Evolutionary conservation across 92 coral and sea anemone species (phyloP).

Genomic region (Parazoanthus darwini): DNA sequence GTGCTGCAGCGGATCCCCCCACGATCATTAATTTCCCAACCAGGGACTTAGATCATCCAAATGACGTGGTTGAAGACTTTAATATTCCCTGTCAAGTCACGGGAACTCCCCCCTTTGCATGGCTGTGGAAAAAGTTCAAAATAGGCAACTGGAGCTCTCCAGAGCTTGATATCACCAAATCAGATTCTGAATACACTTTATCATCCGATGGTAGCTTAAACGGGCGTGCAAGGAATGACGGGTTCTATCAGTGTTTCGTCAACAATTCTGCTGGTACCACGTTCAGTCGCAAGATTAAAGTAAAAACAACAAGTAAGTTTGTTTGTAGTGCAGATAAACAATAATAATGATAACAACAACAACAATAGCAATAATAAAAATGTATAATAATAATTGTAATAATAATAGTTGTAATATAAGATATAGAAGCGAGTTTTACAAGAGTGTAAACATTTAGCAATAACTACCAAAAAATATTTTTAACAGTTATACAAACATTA

Average conservation of each 20-base stretch:
- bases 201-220: slow-evolving; percentile 4
- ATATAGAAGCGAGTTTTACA: too few species aligned
- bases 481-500: too few species aligned
- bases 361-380: too few species aligned
- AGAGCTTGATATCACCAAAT: not conserved
- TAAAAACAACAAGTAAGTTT: slow-evolving; percentile 29
- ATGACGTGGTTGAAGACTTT: not conserved
- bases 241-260: slow-evolving; percentile 34
- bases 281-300: slow-evolving; percentile 35
- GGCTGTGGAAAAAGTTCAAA: slow-evolving; percentile 31
- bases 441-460: too few species aligned
- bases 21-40: slow-evolving; percentile 13
- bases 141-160: not conserved
- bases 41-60: slow-evolving; percentile 2
- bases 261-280: slow-evolving; percentile 25
- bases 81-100: slow-evolving; percentile 25
- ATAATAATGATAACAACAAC: too few species aligned
- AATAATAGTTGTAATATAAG: too few species aligned
- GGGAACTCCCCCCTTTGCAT: slow-evolving; percentile 32
- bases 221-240: not conserved
- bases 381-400: too few species aligned
- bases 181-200: not conserved
- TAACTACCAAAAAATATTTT: too few species aligned
- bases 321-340: too few species aligned
- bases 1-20: slow-evolving; percentile 24